Base-by-base conservation (phyloP, 1,140 invertebrate genomes). In the Leucophenga varia region DNA sequence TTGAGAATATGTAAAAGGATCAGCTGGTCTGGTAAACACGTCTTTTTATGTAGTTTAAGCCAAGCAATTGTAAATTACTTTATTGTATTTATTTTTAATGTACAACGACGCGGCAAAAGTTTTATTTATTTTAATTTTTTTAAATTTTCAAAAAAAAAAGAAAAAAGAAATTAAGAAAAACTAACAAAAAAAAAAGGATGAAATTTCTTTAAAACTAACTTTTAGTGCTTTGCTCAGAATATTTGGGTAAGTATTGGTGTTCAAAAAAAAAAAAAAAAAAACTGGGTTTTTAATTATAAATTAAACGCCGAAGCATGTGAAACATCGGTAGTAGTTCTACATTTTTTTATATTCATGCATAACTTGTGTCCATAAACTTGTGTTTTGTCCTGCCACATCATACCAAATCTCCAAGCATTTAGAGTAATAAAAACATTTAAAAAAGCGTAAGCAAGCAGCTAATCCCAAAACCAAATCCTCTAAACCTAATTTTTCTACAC, bases 1-100 rank as follows among this genome's bases (percentile, higher is more conserved):
- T 74, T 43, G 72, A 74, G 51, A 61, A 69, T 41, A 72, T 74
- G 49, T 74, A 70, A 59, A 34, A 28, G 17, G 32, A n/a, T n/a
- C n/a, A n/a, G n/a, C n/a, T n/a, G n/a, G n/a, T n/a, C n/a, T n/a
- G n/a, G n/a, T n/a, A 25, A 25, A 10, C 22, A 25, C 10, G 22
- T 6, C 5, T 25, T 25, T 5, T 25, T 10, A 37, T 16, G 14
- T 54, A 54, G 42, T 31, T 45, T 56, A 56, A 58, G 43, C 19
- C 30, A 32, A 49, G 30, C 65, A 52, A 57, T 54, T 65, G 67
- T 34, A 10, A 34, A 5, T 34, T 34, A 34, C 16, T 34, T 34
- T 34, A n/a, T n/a, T n/a, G 42, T 48, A 53, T 59, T 38, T 63
- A 56, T 55, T 56, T 56, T 46, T 55, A 61, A 49, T 67, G 36